A percentile compares a stretch with the other conserved stretches of the same genome.
Evolutionary conservation across 2,113 vertebrate genomes (phyloP).

Genomic region (Podarcis cretensis): DNA sequence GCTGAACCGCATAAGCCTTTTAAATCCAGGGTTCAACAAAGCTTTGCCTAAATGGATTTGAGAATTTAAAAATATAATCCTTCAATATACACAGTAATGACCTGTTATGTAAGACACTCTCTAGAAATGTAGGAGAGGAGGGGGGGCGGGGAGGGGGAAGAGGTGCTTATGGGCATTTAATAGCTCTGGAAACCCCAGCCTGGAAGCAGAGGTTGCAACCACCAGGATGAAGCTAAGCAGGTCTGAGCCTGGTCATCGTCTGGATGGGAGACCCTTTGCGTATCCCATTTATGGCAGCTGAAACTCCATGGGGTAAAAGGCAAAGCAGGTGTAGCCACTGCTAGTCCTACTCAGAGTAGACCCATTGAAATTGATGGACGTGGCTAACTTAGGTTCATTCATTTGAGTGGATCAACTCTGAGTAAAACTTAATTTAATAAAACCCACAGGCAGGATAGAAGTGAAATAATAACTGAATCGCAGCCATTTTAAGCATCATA

Average conservation of each 20-base stretch:
- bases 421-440: too few relatives aligned
- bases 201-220: not conserved
- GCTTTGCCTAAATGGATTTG: constrained; percentile 64
- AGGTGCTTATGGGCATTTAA: too few relatives aligned
- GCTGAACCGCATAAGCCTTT: constrained; percentile 45
- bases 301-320: not conserved
- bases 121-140: not conserved
- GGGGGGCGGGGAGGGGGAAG: not conserved
- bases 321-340: too few relatives aligned
- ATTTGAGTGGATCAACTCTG: too few relatives aligned
- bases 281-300: not conserved
- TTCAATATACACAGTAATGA: constrained; percentile 31
- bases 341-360: too few relatives aligned
- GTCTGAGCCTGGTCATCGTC: not conserved
- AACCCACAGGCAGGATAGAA: too few relatives aligned
- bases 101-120: constrained; percentile 33
- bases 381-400: too few relatives aligned
- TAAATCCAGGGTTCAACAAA: constrained; percentile 50
- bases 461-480: not conserved
- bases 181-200: not conserved
- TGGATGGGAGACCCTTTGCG: not conserved
- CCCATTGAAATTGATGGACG: too few relatives aligned
- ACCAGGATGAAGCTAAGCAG: not conserved
- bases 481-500: not conserved
- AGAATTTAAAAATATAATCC: constrained; percentile 54